Base-by-base conservation (phyloP, 53 echinoderm and acorn worm genomes). In the Crossaster papposus region DNA sequence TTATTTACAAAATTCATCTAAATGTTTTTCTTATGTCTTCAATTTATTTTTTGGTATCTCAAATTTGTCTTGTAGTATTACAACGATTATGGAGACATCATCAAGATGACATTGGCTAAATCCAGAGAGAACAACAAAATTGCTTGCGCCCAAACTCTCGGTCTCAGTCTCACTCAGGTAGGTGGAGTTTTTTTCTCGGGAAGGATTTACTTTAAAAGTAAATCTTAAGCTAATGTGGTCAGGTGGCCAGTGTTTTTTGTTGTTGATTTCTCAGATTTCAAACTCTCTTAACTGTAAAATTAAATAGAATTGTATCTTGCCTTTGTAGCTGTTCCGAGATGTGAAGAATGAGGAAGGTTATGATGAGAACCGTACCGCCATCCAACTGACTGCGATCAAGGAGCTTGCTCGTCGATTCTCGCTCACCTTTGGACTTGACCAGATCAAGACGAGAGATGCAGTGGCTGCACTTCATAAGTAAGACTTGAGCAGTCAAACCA, bases 41-140 rank as follows among this genome's bases (percentile, higher is more conserved):
- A 26, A 14, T 36, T 74, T 72, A 33, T 13, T 72, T 5, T 10
- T 30, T 4, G 17, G 31, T 72, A 30, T 14, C 36, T 91, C 17
- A 77, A 23, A 18, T 77, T 36, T 78, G 17, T 86, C 65, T 83
- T 76, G 68, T 84, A 96, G 96, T 97, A 96, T 88, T 97, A 97
- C 91, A 97, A 97, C 70, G 98, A 97, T 82, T 97, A 96, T 58
- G 99, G 98, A 58, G 99, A 99, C 68, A 99, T 99, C 91, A 99
- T 99, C 79, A 99, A 99, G 88, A 94, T 96, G 92, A 99, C 99
- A 4, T 77, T 99, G 30, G 99, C 99, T 86, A 99, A 99, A 78
- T 93, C 99, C 0, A 91, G 99, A 33, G 99, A 99, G 81, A 96
- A 93, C 81, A 99, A 99, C 91, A 99, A 99, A 83, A 95, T 99